Evolutionary conservation across 2,113 vertebrate genomes (phyloP).

Genomic region (Pongo pygmaeus): DNA sequence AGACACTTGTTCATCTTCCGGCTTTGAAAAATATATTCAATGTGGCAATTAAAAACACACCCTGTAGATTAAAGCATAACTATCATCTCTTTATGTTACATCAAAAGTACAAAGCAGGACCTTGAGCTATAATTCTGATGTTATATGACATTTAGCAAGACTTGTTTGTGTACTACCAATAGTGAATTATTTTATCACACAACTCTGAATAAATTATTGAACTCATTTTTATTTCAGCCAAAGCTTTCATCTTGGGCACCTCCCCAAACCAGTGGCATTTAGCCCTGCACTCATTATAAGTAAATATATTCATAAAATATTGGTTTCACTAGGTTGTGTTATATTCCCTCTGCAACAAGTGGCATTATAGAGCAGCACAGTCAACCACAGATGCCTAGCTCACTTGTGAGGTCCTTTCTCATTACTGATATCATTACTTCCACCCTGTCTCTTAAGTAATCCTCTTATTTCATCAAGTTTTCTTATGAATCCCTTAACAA

Average conservation of each 20-base stretch:
- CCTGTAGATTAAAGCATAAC: background rate
- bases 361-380: background rate
- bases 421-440: background rate
- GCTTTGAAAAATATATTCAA: slow-evolving; percentile 3
- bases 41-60: background rate
- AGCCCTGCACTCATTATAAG: background rate
- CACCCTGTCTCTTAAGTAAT: background rate
- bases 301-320: background rate
- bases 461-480: background rate
- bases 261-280: background rate
- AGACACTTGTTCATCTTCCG: background rate
- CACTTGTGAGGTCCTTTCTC: background rate
- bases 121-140: background rate
- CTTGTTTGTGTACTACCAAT: background rate
- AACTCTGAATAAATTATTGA: background rate
- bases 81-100: background rate
- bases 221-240: background rate
- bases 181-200: background rate
- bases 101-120: background rate
- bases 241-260: background rate
- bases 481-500: background rate
- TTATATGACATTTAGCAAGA: background rate
- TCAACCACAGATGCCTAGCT: background rate
- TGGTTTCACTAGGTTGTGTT: background rate
- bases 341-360: background rate